Evolutionary conservation across 2,888 invertebrate genomes (phyloP), one percentile per base, ranked within the genome.

Genomic region (Macrostomum cliftonense): DNA sequence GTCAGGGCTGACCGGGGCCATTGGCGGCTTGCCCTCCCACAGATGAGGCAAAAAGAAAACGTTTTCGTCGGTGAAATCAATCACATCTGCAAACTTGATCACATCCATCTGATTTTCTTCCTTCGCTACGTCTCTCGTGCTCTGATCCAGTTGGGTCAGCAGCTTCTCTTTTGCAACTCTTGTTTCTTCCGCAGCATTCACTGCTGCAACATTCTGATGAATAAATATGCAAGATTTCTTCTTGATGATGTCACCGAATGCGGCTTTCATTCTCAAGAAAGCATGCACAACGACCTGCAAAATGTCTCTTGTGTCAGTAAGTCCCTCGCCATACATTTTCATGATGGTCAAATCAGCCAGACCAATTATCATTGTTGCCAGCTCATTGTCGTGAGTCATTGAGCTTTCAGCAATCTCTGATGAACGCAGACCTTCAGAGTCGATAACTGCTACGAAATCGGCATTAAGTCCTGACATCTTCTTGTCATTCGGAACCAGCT

Each of bases 11-110:
- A 40, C 28, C 19, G 48, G 39, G 17, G 51, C 51, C 51, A 48
- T 51, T 16, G 51, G 51, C 37, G 51, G 51, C 44, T 49, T 42
- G 12, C 51, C 51, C 14, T 46, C 37, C 48, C 51, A 51, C 9
- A 51, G 40, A 36, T 49, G 45, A 4, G 51, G 38, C 37, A 51
- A 20, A 21, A 44, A 49, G 20, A 21, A 44, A 39, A 48, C n/a
- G 1, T 21, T 39, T 7, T 43, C 14, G 5, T 39, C 45, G 40
- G 47, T 39, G 38, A 44, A 51, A 13, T 51, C 44, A 1, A 51
- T 43, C 16, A 51, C 40, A 12, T 51, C 38, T 28, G n/a, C 39
- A 38, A 51, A 51, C n/a, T n/a, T 43, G 20, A 2, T 46, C 11
- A 39, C 45, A 39, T 19, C 17, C 4, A 28, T 4, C 28, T 28